These are phyloP conservation scores for Drosophila fulvimacula DNA, from an alignment of 2,888 invertebrate species.

Conservation along the genomic window DNA sequence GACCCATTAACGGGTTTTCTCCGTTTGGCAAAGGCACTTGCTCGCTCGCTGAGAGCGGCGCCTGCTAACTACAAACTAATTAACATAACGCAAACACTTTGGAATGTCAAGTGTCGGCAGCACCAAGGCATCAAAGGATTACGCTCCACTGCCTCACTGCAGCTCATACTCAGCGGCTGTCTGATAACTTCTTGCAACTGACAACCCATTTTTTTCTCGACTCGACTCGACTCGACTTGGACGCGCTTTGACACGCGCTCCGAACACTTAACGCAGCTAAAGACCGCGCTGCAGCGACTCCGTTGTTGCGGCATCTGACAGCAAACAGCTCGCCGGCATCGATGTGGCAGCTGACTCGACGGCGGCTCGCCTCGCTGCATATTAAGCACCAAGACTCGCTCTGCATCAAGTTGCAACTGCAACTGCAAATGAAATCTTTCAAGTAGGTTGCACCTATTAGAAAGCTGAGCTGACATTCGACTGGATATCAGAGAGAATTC, in stretches of 20 bases:
- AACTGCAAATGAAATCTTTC: constrained; percentile 27
- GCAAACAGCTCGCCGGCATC: constrained; percentile 43
- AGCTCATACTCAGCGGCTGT: constrained; percentile 21
- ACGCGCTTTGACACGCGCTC: constrained; percentile 67
- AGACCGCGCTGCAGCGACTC: constrained; percentile 54
- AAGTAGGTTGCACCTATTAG: constrained; percentile 16
- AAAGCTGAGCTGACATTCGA: constrained; percentile 38
- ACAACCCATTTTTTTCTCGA: constrained; percentile 41
- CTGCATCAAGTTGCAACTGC: constrained; percentile 21
- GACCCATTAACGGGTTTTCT: constrained; percentile 73
- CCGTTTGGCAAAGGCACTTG: constrained; percentile 44
- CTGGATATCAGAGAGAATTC: background rate
- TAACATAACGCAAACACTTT: constrained; percentile 77
- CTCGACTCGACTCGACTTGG: constrained; percentile 9
- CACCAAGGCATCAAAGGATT: constrained; percentile 69
- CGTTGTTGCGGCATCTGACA: constrained; percentile 30
- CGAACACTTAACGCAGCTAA: constrained; percentile 57
- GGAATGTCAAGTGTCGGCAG: constrained; percentile 71
- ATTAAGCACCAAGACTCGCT: constrained; percentile 58
- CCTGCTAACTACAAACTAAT: constrained; percentile 63
- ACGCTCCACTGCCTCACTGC: constrained; percentile 20
- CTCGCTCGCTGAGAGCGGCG: constrained; percentile 33
- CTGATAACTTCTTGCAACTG: constrained; percentile 51
- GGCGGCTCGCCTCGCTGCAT: constrained; percentile 51
- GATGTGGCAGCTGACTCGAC: constrained; percentile 28